These are phyloP conservation scores for Melangyna quadrimaculata DNA, from an alignment of 2,888 invertebrate species.

Conservation along the genomic window DNA sequence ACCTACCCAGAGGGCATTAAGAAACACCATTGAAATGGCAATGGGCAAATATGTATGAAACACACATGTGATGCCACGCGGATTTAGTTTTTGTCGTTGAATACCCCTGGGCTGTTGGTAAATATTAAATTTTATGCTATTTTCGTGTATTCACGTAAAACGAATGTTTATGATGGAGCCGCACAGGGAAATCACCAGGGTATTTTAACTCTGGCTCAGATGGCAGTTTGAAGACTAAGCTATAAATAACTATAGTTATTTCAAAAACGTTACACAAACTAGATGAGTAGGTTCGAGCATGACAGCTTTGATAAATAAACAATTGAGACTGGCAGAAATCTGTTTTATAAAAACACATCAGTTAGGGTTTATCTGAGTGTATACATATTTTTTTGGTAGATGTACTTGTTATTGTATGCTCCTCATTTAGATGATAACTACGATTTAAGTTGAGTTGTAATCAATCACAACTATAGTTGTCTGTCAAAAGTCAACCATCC, in stretches of 20 bases:
- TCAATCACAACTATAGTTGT: too few species aligned
- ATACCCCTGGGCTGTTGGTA: constrained; percentile 51
- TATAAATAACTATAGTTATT: background rate
- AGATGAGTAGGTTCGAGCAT: background rate
- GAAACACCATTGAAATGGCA: constrained; percentile 22
- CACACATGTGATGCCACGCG: constrained; percentile 52
- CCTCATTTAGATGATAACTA: too few species aligned
- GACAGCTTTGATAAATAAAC: background rate
- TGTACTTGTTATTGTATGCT: too few species aligned
- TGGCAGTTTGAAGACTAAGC: background rate
- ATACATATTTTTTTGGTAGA: too few species aligned
- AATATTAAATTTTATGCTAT: constrained; percentile 60
- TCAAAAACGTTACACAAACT: background rate
- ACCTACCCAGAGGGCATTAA: constrained; percentile 5
- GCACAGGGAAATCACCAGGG: background rate
- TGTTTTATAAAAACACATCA: too few species aligned
- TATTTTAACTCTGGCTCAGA: background rate
- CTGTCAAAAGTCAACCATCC: too few species aligned
- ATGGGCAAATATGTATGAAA: constrained; percentile 26
- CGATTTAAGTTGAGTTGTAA: too few species aligned
- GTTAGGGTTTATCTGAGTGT: too few species aligned
- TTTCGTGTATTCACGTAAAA: constrained; percentile 20
- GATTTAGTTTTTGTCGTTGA: constrained; percentile 54
- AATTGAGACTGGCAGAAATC: background rate
- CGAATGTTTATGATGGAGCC: background rate